A percentile compares a stretch with the other conserved stretches of the same genome.
These are phyloP conservation scores for Drusus annulatus DNA, from an alignment of 1,140 invertebrate genomes.

Conservation along the genomic window DNA sequence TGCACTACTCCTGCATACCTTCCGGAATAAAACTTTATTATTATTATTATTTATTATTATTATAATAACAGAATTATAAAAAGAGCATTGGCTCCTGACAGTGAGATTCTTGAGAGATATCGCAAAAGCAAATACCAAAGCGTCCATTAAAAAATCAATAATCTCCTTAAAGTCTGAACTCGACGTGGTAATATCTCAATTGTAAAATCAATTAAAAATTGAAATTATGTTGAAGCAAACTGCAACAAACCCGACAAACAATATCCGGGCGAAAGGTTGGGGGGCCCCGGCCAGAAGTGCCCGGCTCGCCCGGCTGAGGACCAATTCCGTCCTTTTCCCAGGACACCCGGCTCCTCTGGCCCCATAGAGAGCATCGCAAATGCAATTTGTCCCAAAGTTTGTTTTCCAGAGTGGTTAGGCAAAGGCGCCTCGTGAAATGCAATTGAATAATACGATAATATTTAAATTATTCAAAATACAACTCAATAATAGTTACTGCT, in stretches of 20 bases:
- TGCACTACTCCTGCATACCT: too few relatives aligned
- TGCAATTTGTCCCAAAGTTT: constrained; percentile 47
- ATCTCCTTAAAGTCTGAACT: neutral
- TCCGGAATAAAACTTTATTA: too few relatives aligned
- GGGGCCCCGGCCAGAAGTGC: neutral
- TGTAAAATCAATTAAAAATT: constrained; percentile 30
- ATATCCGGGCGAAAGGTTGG: neutral
- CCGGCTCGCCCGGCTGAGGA: neutral
- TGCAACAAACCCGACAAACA: constrained; percentile 5
- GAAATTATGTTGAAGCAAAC: constrained; percentile 15
- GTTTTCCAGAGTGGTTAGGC: constrained; percentile 39
- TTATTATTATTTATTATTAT: too few relatives aligned
- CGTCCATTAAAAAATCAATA: too few relatives aligned
- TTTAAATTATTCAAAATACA: too few relatives aligned
- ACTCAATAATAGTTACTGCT: too few relatives aligned
- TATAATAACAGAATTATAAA: too few relatives aligned
- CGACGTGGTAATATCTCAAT: neutral
- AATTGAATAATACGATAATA: too few relatives aligned
- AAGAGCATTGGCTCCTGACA: too few relatives aligned
- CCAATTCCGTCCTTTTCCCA: neutral
- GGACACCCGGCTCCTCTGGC: neutral
- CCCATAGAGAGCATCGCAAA: constrained; percentile 38
- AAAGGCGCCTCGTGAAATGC: constrained; percentile 11
- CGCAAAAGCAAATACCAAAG: too few relatives aligned
- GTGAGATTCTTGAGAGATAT: too few relatives aligned